Evolutionary conservation across 2,113 vertebrate species (phyloP).

Genomic region (Lasiurus cinereus): DNA sequence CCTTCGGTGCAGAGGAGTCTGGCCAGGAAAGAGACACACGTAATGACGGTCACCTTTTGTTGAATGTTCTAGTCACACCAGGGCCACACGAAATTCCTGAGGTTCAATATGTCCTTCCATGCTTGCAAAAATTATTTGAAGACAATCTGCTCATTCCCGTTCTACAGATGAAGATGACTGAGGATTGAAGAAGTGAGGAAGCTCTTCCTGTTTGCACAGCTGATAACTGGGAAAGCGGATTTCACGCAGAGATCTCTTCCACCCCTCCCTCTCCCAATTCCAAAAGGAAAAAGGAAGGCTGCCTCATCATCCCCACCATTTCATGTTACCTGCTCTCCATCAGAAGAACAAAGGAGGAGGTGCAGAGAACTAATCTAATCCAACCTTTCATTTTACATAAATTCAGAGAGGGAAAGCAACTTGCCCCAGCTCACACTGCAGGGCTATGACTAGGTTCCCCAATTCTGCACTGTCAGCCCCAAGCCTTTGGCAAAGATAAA

Average conservation of each 20-base stretch:
- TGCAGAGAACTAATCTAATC: neutral
- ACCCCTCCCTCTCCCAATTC: too few species aligned
- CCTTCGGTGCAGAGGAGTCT: neutral
- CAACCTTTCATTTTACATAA: neutral
- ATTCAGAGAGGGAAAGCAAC: neutral
- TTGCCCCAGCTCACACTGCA: neutral
- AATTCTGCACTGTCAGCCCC: neutral
- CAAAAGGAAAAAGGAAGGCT: neutral
- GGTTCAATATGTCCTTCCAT: neutral
- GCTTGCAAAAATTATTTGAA: neutral
- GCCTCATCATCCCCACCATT: neutral
- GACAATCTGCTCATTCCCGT: neutral
- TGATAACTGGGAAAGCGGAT: neutral
- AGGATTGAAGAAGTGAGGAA: neutral
- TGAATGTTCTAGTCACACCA: rapidly evolving
- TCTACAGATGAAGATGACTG: neutral
- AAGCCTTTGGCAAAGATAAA: neutral
- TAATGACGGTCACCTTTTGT: rapidly evolving
- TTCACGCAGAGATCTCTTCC: neutral
- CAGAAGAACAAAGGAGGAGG: neutral
- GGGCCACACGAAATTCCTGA: rapidly evolving
- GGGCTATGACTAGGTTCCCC: too few species aligned
- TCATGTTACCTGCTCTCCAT: neutral
- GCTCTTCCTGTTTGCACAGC: neutral
- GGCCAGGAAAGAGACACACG: neutral